A percentile compares a stretch with the other conserved stretches of the same genome.
Evolutionary conservation across 2,113 vertebrate species (phyloP).

Genomic region (Marmota flaviventris): DNA sequence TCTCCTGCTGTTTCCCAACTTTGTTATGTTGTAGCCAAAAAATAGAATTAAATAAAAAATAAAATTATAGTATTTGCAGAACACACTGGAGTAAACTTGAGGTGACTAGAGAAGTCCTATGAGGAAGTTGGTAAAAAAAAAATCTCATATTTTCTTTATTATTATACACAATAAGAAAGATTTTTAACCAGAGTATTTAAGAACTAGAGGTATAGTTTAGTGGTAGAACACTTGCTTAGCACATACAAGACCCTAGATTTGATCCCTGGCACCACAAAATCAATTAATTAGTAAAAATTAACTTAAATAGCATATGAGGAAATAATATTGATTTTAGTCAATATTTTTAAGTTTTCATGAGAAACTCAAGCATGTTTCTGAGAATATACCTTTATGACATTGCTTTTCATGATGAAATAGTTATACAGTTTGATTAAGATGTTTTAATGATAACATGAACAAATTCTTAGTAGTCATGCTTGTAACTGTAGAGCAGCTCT

Average conservation of each 20-base stretch:
- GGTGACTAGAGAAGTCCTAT: not conserved
- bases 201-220: not conserved
- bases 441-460: slow-evolving; percentile 39
- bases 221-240: not conserved
- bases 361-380: slow-evolving; percentile 4
- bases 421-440: not conserved
- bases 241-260: not conserved
- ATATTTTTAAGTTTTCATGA: slow-evolving; percentile 34
- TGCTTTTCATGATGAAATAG: slow-evolving; percentile 44
- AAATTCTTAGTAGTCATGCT: slow-evolving; percentile 26
- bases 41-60: not conserved
- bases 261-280: not conserved
- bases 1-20: slow-evolving; percentile 1
- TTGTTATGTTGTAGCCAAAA: not conserved
- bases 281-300: not conserved
- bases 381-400: not conserved
- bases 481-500: slow-evolving; percentile 29
- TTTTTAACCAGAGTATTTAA: not conserved
- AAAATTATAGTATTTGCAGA: slow-evolving; percentile 39
- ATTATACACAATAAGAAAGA: not conserved
- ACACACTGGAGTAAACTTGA: not conserved
- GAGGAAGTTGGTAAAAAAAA: not conserved
- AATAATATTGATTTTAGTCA: slow-evolving; percentile 1
- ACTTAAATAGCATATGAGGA: not conserved
- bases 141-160: not conserved